These are phyloP conservation scores for Clamator glandarius DNA, from an alignment of 2,797 vertebrate genomes.

Conservation along the genomic window DNA sequence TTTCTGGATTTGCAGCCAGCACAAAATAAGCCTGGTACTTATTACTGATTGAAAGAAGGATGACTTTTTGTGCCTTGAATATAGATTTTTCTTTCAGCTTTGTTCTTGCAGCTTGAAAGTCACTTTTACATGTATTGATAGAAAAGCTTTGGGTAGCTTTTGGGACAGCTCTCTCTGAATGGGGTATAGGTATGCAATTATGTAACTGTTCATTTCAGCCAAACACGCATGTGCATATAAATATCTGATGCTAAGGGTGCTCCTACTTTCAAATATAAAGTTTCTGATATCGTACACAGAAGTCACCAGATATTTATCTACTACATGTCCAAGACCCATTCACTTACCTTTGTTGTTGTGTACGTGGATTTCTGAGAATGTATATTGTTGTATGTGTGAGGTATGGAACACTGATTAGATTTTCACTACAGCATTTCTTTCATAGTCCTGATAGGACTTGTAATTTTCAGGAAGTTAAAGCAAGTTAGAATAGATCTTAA, in stretches of 20 bases:
- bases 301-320: not conserved
- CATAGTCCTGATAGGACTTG: not conserved
- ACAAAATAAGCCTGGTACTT: not conserved
- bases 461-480: not conserved
- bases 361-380: not conserved
- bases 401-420: not conserved
- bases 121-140: not conserved
- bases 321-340: not conserved
- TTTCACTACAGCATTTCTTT: not conserved
- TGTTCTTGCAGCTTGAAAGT: not conserved
- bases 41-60: not conserved
- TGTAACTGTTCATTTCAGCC: not conserved
- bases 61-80: not conserved
- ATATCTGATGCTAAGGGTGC: not conserved
- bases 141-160: not conserved
- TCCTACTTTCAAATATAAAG: not conserved
- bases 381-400: rapidly evolving
- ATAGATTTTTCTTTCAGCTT: not conserved
- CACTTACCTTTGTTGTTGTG: not conserved
- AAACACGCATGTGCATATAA: rapidly evolving
- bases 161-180: not conserved
- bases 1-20: not conserved
- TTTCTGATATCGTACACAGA: not conserved
- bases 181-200: not conserved
- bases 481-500: not conserved